Base-by-base conservation (phyloP, 2,113 vertebrate genomes). In the Phrynosoma platyrhinos region DNA sequence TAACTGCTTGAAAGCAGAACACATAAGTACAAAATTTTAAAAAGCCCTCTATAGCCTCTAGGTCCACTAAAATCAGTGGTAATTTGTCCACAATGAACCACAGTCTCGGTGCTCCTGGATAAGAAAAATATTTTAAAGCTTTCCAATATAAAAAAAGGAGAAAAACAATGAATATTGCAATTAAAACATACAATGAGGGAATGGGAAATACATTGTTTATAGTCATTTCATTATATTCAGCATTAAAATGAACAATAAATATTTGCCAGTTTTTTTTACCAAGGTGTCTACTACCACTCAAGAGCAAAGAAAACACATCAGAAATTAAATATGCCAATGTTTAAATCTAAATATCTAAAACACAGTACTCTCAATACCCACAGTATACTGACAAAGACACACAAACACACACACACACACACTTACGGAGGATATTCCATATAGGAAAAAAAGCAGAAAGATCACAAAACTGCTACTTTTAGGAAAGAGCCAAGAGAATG, bases 361-460 rank as follows among this genome's bases (percentile, higher is more conserved):
- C 21, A 77, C 62, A 69, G 6, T 5, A 36, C 68, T 1, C 0
- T 47, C 36, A 62, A 3, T 10, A 47, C 42, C 0, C 0, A 71
- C 36, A 83, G 25, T 86, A 82, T 78, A 72, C 5, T 47, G 40
- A 82, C 9, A 78, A 52, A 55, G 79, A 36, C 36, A 36, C 36
- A 36, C 36, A 36, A 86, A 27, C 36, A 36, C 27, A 79, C 23
- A 72, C 40, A 82, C 10, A 36, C 27, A 88, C 87, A 90, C 79
- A 98, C 99, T 98, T 95, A 99, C 99, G 21, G 98, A 98, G 52
- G 98, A 98, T 84, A 99, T 97, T 20, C 99, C 99, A 68, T 99
- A 99, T 2, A 99, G 96, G 95, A 99, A 98, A 91, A 99, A 98
- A 75, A 99, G 98, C 3, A 97, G 95, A 93, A 99, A 99, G 84